Evolutionary conservation across 2,113 vertebrate species (phyloP).

Genomic region (Colossoma macropomum): DNA sequence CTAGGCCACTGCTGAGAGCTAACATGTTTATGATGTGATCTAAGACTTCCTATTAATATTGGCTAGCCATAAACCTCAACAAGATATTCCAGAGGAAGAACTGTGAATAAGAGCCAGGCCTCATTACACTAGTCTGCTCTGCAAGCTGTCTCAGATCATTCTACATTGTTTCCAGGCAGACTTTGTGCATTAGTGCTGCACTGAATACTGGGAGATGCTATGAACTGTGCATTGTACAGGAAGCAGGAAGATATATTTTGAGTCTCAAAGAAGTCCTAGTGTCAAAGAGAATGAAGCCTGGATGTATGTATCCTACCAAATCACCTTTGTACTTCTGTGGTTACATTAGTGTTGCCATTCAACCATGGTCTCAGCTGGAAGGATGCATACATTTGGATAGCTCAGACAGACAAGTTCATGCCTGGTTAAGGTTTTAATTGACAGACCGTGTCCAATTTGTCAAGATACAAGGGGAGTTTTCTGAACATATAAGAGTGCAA

Average conservation of each 20-base stretch:
- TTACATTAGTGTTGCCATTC: too few relatives aligned
- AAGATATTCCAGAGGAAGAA: background rate
- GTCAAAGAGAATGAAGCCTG: background rate
- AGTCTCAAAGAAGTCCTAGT: background rate
- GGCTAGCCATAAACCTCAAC: slow-evolving; percentile 14
- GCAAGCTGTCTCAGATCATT: background rate
- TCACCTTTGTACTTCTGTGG: too few relatives aligned
- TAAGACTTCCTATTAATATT: slow-evolving; percentile 11
- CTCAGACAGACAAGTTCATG: too few relatives aligned
- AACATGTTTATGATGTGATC: slow-evolving; percentile 10
- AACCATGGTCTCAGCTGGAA: too few relatives aligned
- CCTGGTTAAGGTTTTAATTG: too few relatives aligned
- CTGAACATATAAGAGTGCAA: too few relatives aligned
- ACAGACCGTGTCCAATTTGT: too few relatives aligned
- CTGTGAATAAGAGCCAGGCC: background rate
- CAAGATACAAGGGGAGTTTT: too few relatives aligned
- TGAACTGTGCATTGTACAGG: too few relatives aligned
- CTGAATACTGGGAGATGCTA: background rate
- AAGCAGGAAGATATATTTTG: too few relatives aligned
- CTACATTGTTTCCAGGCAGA: background rate
- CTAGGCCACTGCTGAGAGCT: background rate
- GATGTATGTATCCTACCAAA: too few relatives aligned
- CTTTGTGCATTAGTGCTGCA: background rate
- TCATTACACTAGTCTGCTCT: background rate
- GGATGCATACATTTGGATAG: too few relatives aligned